A percentile compares a stretch with the other conserved stretches of the same genome.
Evolutionary conservation across 2,113 vertebrate genomes (phyloP).

Genomic region (Antechinus flavipes): DNA sequence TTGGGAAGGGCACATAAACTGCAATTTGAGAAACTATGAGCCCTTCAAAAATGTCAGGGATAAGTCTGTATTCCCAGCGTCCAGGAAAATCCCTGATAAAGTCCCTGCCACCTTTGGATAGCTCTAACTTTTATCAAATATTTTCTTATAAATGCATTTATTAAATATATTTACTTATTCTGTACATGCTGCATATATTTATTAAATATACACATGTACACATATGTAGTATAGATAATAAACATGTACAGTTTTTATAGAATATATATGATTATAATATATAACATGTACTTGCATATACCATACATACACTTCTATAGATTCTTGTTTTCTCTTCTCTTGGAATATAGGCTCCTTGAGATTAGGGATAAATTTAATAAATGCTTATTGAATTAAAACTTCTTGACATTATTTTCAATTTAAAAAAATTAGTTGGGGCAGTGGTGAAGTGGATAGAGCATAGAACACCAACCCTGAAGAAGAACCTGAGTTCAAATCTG

Average conservation of each 20-base stretch:
- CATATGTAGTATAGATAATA: too few relatives aligned
- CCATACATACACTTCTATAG: not conserved
- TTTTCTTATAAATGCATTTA: not conserved
- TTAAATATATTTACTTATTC: not conserved
- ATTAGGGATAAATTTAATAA: not conserved
- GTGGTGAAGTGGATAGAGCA: too few relatives aligned
- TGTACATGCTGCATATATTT: not conserved
- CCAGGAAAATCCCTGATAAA: not conserved
- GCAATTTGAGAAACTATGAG: not conserved
- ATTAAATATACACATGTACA: not conserved
- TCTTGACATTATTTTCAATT: not conserved
- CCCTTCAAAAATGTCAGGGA: not conserved
- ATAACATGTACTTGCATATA: not conserved
- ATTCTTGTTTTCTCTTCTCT: not conserved
- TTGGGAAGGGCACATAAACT: not conserved
- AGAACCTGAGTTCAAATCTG: too few relatives aligned
- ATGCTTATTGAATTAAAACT: not conserved
- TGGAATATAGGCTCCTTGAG: not conserved
- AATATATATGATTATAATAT: not conserved
- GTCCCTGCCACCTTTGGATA: not conserved
- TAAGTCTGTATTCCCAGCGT: not conserved
- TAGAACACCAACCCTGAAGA: too few relatives aligned
- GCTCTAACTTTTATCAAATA: not conserved
- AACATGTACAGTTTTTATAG: too few relatives aligned
- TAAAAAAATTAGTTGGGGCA: too few relatives aligned